These are phyloP conservation scores for Palaemon carinicauda DNA, from an alignment of 1,140 invertebrate species.

Conservation along the genomic window DNA sequence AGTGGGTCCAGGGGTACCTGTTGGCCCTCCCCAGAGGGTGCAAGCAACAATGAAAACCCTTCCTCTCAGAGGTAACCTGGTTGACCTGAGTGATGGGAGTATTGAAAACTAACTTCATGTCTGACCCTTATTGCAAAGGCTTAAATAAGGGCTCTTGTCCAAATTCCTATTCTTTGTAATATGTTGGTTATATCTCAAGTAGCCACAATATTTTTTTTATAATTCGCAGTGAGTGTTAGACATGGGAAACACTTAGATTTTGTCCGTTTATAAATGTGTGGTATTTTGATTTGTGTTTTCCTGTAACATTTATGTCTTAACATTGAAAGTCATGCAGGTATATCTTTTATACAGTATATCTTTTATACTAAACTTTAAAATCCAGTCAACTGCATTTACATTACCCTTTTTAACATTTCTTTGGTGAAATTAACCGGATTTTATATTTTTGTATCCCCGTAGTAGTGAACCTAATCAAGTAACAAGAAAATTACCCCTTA, in stretches of 20 bases:
- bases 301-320: too few relatives aligned
- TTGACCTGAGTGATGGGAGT: not conserved
- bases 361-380: too few relatives aligned
- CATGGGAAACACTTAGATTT: not conserved
- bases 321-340: too few relatives aligned
- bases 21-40: constrained; percentile 52
- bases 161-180: not conserved
- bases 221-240: constrained; percentile 14
- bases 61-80: constrained; percentile 52
- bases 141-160: not conserved
- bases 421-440: too few relatives aligned
- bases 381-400: too few relatives aligned
- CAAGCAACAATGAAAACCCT: constrained; percentile 58
- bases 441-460: too few relatives aligned
- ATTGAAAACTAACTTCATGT: not conserved
- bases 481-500: too few relatives aligned
- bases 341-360: too few relatives aligned
- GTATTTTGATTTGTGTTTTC: not conserved
- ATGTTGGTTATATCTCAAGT: not conserved
- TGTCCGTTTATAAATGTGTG: not conserved
- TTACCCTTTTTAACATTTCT: too few relatives aligned
- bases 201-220: too few relatives aligned
- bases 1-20: constrained; percentile 42
- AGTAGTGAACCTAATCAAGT: too few relatives aligned
- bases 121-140: constrained; percentile 10